phyloP scores from a whole-genome alignment of 2,888 invertebrate species.

The Lordiphosa fenestrarum region DNA sequence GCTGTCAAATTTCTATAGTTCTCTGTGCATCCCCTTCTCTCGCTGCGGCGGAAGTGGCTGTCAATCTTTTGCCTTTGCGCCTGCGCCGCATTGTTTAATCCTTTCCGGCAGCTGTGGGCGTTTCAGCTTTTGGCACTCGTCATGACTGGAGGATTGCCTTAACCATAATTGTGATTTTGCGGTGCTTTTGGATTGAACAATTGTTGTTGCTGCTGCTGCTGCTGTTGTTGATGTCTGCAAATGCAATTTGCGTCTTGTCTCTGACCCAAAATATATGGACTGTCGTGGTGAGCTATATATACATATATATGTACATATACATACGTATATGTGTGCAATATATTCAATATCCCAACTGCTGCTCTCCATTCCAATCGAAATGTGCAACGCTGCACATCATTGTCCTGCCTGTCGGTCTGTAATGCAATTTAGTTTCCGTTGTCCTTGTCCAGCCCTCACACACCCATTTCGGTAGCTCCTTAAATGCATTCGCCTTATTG shows the following conservation, averaged over 20 bases:
- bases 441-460: conserved; percentile 38
- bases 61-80: conserved; percentile 44
- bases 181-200: conserved; percentile 44
- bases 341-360: conserved; percentile 53
- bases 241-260: conserved; percentile 71
- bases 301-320: conserved; percentile 6
- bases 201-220: conserved; percentile 7
- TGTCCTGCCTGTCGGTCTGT: conserved; percentile 40
- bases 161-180: conserved; percentile 36
- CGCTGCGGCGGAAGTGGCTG: conserved; percentile 55
- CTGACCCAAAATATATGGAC: conserved; percentile 48
- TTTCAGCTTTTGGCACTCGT: conserved; percentile 56
- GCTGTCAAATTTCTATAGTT: conserved; percentile 25
- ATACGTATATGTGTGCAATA: conserved; percentile 8
- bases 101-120: conserved; percentile 77
- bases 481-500: conserved; percentile 75
- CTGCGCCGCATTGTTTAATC: conserved; percentile 19
- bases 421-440: conserved; percentile 73
- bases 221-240: conserved; percentile 47
- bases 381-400: conserved; percentile 68
- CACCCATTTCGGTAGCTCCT: conserved; percentile 41
- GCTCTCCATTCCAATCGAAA: conserved; percentile 61
- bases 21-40: conserved; percentile 9
- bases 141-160: conserved; percentile 14
- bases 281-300: conserved; percentile 20